Conservation (phyloP, 2,797 vertebrate genomes). For the Silurus lanzhouensis region DNA sequence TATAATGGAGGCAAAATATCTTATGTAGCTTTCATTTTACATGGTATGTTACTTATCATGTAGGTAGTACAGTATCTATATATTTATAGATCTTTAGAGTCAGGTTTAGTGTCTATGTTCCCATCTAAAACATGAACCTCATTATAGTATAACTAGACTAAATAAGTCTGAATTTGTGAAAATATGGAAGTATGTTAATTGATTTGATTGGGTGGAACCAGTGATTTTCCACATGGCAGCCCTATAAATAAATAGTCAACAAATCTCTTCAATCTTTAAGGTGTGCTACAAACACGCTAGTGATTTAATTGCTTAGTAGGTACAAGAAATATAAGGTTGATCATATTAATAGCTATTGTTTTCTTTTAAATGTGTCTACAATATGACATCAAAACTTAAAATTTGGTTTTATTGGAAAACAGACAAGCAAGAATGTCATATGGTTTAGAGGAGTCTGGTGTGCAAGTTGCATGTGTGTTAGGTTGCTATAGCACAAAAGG, state of each 20-base stretch:
- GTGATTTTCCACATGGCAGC: neutral
- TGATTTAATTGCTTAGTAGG: neutral
- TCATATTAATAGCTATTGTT: neutral
- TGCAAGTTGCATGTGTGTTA: conserved; percentile 45
- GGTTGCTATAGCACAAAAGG: conserved; percentile 40
- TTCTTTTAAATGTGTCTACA: no score
- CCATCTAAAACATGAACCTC: neutral
- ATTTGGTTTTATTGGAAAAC: neutral
- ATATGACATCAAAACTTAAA: neutral
- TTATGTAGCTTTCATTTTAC: no score
- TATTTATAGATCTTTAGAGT: neutral
- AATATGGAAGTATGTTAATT: neutral
- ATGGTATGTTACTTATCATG: no score
- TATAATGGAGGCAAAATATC: neutral
- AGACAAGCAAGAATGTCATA: neutral
- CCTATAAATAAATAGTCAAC: neutral
- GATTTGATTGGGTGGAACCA: neutral
- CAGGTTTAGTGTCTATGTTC: neutral
- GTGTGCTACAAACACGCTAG: neutral
- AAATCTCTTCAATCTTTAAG: neutral
- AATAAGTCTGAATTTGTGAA: neutral
- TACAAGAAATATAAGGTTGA: neutral
- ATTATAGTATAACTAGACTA: neutral
- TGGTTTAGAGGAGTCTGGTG: neutral
- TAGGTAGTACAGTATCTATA: neutral